Evolutionary conservation across 2,888 invertebrate genomes (phyloP).

Genomic region (Cantharis lateralis): DNA sequence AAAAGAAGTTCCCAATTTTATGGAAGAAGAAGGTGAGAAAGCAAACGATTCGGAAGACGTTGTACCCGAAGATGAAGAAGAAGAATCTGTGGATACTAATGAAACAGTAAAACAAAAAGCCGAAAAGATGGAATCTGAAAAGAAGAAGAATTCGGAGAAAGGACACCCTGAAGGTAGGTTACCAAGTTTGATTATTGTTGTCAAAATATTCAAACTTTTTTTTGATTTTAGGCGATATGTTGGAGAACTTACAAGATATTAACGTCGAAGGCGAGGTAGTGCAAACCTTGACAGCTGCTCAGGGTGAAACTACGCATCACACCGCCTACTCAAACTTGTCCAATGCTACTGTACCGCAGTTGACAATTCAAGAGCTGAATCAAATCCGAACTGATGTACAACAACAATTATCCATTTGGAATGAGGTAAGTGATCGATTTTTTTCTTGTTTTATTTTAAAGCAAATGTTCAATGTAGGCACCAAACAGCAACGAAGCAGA

Average conservation of each 20-base stretch:
- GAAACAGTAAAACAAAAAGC: conserved; percentile 51
- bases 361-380: conserved; percentile 54
- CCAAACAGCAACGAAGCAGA: conserved; percentile 57
- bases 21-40: conserved; percentile 65
- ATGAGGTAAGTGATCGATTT: conserved; percentile 49
- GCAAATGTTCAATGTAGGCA: conserved; percentile 31
- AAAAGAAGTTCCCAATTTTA: conserved; percentile 61
- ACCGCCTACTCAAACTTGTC: conserved; percentile 58
- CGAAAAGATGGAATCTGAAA: conserved; percentile 57
- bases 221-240: conserved; percentile 43
- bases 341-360: conserved; percentile 38
- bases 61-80: conserved; percentile 47
- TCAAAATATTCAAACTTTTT: background rate
- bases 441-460: background rate
- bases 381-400: conserved; percentile 57
- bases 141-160: conserved; percentile 59
- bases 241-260: conserved; percentile 56
- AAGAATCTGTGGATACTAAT: conserved; percentile 49
- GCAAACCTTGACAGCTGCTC: conserved; percentile 66
- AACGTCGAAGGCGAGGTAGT: conserved; percentile 78
- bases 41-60: conserved; percentile 61
- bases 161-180: conserved; percentile 49
- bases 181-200: background rate
- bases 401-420: conserved; percentile 58
- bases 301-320: conserved; percentile 81